Evolutionary conservation across 2,797 vertebrate genomes (phyloP).

Genomic region (Falco biarmicus): DNA sequence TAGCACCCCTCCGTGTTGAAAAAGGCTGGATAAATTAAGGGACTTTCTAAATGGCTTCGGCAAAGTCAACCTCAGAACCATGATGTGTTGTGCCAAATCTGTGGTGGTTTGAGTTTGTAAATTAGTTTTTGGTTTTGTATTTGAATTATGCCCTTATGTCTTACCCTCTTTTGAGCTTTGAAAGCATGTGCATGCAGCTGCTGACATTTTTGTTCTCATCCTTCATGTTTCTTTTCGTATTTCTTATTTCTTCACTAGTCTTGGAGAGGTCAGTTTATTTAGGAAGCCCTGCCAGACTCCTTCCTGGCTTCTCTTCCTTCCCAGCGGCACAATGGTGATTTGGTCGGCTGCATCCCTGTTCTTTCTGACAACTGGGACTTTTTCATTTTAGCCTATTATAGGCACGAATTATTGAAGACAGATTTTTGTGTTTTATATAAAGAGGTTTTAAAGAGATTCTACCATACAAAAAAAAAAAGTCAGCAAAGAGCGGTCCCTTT

Average conservation of each 20-base stretch:
- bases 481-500: background rate
- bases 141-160: slow-evolving; percentile 14
- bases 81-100: slow-evolving; percentile 47
- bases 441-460: background rate
- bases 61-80: slow-evolving; percentile 44
- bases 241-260: background rate
- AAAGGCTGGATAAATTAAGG: background rate
- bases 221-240: background rate
- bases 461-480: background rate
- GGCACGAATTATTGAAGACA: background rate
- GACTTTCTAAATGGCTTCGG: background rate
- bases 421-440: background rate
- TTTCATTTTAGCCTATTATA: background rate
- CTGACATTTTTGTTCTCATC: slow-evolving; percentile 17
- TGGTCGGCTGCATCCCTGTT: background rate
- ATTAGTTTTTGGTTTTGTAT: slow-evolving; percentile 46
- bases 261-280: slow-evolving; percentile 32
- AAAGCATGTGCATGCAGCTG: slow-evolving; percentile 75
- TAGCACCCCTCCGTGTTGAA: background rate
- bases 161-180: background rate
- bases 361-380: background rate
- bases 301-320: slow-evolving; percentile 1
- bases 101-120: slow-evolving; percentile 42
- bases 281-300: background rate
- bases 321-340: background rate